Conservation (phyloP, 2,797 vertebrate genomes). For the Sciurus carolinensis region DNA sequence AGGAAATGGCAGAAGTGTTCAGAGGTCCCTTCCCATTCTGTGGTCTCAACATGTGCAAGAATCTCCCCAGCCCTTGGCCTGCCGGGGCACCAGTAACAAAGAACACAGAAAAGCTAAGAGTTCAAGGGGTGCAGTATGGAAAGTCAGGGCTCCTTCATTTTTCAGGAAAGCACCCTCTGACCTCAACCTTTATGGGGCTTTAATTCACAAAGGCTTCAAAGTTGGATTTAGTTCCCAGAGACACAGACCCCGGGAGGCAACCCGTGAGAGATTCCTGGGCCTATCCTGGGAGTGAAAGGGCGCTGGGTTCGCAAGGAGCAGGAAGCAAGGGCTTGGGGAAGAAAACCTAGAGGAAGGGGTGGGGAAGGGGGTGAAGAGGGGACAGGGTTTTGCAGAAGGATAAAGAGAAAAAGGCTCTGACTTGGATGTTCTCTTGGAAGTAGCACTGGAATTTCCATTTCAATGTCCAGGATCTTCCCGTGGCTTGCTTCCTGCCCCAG, state of each 20-base stretch:
- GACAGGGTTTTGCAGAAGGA: not conserved
- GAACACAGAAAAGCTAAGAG: not conserved
- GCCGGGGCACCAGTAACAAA: not conserved
- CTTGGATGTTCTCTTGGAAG: not conserved
- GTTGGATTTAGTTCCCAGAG: not conserved
- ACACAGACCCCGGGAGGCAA: not conserved
- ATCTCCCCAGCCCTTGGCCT: not conserved
- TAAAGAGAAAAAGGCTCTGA: not conserved
- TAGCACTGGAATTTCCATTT: not conserved
- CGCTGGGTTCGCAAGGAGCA: accelerated
- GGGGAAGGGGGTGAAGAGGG: not conserved
- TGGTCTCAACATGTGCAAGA: not conserved
- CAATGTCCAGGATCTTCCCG: not conserved
- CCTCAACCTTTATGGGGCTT: not conserved
- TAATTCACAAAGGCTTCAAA: not conserved
- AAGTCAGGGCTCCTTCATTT: not conserved
- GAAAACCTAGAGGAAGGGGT: not conserved
- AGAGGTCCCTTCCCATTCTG: not conserved
- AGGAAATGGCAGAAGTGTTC: not conserved
- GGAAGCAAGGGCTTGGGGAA: not conserved
- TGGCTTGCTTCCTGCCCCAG: conserved; percentile 17
- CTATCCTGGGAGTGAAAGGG: not conserved
- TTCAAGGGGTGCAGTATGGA: not conserved
- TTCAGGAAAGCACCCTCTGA: not conserved
- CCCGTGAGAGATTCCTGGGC: not conserved